These are phyloP conservation scores for Amaurobius ferox DNA, from an alignment of 2,888 invertebrate species.

Conservation along the genomic window DNA sequence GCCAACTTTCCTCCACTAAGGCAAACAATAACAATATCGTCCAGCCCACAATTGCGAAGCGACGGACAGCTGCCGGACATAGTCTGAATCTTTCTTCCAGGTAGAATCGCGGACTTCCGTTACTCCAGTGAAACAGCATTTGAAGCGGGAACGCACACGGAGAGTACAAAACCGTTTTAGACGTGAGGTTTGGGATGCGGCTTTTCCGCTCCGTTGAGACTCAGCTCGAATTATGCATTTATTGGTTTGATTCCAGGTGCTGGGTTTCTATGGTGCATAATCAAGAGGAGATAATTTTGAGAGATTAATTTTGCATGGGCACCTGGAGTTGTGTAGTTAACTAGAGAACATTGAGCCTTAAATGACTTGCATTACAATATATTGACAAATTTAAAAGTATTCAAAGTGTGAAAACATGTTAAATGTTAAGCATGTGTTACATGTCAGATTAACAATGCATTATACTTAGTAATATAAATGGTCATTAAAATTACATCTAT, in stretches of 20 bases:
- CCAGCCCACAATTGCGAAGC: background rate
- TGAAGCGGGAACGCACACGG: slow-evolving; percentile 24
- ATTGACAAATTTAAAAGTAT: no score
- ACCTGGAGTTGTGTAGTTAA: no score
- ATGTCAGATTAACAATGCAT: no score
- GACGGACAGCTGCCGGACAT: slow-evolving; percentile 62
- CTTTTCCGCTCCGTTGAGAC: slow-evolving; percentile 37
- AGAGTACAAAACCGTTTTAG: slow-evolving; percentile 32
- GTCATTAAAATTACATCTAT: no score
- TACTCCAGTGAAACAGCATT: slow-evolving; percentile 48
- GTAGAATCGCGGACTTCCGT: slow-evolving; percentile 64
- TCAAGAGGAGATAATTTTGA: background rate
- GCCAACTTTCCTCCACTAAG: background rate
- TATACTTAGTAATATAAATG: no score
- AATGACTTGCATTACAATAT: no score
- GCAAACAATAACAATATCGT: background rate
- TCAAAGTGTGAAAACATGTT: no score
- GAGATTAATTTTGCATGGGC: background rate
- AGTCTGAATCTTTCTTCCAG: slow-evolving; percentile 35
- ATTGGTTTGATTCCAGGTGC: background rate
- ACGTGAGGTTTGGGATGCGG: background rate
- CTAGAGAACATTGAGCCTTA: no score
- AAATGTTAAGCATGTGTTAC: no score
- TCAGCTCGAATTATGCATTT: background rate
- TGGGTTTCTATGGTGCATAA: slow-evolving; percentile 2